phyloP scores from a whole-genome alignment of 2,113 vertebrate genomes.

The Petromus typicus region DNA sequence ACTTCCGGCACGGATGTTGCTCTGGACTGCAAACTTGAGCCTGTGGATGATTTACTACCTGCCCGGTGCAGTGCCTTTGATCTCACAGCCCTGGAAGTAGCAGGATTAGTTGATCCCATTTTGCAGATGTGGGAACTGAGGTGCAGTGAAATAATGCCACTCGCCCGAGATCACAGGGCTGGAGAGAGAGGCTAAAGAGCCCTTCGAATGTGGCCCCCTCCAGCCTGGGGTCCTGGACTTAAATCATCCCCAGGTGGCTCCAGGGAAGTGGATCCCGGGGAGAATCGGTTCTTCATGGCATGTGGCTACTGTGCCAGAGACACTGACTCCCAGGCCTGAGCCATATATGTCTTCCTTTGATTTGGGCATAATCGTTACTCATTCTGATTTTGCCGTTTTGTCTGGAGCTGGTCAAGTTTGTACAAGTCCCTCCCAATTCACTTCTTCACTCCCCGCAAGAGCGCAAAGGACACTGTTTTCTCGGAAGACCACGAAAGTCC shows the following conservation, averaged over 20 bases:
- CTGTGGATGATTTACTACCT: neutral
- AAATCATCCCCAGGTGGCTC: neutral
- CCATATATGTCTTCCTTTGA: neutral
- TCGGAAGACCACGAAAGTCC: neutral
- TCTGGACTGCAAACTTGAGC: neutral
- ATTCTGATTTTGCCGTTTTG: constrained; percentile 2
- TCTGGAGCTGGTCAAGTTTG: neutral
- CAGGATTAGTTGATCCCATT: neutral
- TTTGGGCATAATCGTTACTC: neutral
- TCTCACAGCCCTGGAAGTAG: neutral
- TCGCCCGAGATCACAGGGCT: neutral
- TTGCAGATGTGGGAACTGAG: neutral
- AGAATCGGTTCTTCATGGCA: neutral
- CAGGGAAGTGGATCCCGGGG: neutral
- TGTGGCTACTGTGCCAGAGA: fast-evolving
- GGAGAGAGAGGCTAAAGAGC: neutral
- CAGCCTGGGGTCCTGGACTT: neutral
- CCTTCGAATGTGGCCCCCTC: neutral
- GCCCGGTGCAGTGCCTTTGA: neutral
- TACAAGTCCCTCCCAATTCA: neutral
- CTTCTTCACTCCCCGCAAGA: neutral
- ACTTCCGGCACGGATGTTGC: neutral
- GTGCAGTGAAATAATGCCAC: neutral
- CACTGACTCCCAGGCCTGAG: neutral
- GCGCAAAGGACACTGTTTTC: neutral